These are phyloP conservation scores for Plecturocebus donacophilus DNA, from an alignment of 2,113 vertebrate species.

Conservation along the genomic window DNA sequence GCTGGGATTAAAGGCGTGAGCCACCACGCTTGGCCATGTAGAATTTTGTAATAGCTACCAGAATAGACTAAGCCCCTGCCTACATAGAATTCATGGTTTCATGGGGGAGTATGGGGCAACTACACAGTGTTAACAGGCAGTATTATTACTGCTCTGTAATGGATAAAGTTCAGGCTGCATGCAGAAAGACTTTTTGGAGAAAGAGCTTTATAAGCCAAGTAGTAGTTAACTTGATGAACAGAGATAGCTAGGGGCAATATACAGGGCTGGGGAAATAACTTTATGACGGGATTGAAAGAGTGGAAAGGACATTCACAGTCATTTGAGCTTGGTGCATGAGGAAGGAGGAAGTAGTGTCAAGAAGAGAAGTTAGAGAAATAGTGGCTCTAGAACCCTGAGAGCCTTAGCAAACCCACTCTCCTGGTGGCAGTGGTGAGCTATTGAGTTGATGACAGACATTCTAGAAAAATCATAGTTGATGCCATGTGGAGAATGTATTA, in stretches of 20 bases:
- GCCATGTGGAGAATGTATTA: not conserved
- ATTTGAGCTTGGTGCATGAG: not conserved
- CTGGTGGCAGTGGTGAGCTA: not conserved
- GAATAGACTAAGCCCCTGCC: not conserved
- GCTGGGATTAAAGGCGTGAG: no score
- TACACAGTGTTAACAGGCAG: not conserved
- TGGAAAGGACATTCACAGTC: not conserved
- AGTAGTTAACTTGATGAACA: not conserved
- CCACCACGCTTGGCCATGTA: no score
- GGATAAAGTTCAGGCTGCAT: not conserved
- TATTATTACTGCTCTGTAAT: not conserved
- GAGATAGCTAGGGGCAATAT: no score
- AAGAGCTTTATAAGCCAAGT: not conserved
- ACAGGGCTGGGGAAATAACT: not conserved
- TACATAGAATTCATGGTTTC: not conserved
- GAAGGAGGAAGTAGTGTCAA: not conserved
- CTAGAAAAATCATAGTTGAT: not conserved
- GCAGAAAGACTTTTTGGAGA: not conserved
- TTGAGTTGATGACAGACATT: not conserved
- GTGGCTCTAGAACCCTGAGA: not conserved
- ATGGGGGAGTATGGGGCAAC: not conserved
- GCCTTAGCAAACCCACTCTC: not conserved
- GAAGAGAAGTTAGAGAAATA: not conserved
- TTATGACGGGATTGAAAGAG: not conserved
- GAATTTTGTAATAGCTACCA: not conserved